These are phyloP conservation scores for Serrognathus titanus DNA, from an alignment of 2,888 invertebrate species.

Conservation along the genomic window DNA sequence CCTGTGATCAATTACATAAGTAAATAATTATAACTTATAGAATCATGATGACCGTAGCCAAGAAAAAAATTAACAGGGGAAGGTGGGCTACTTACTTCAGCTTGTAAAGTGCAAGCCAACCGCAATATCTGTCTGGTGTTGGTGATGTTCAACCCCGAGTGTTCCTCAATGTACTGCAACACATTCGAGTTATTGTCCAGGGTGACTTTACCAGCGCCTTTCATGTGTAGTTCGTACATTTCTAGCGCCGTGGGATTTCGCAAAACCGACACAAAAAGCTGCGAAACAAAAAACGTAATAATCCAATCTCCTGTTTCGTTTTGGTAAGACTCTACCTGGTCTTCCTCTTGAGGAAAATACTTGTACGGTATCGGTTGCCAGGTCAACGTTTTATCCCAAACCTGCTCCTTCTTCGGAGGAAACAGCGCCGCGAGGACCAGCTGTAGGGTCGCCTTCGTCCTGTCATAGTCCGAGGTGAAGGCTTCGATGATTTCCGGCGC, in stretches of 20 bases:
- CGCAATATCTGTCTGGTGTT: conserved; percentile 50
- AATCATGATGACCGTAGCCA: no score
- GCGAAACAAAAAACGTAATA: neutral
- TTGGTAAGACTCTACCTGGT: neutral
- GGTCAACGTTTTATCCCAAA: conserved; percentile 3
- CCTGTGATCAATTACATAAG: conserved; percentile 32
- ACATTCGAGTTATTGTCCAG: conserved; percentile 54
- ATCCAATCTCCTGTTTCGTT: neutral
- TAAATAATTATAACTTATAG: no score
- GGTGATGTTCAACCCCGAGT: conserved; percentile 52
- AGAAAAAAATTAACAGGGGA: neutral
- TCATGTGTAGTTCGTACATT: no score
- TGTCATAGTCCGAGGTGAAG: conserved; percentile 4
- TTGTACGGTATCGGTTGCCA: conserved; percentile 15
- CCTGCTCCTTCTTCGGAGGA: conserved; percentile 6
- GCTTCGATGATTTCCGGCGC: conserved; percentile 5
- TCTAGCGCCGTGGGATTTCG: no score
- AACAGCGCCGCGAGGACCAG: conserved; percentile 13
- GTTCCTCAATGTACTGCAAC: conserved; percentile 55
- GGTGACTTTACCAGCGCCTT: conserved; percentile 34
- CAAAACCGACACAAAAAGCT: neutral
- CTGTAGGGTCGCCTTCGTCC: conserved; percentile 11
- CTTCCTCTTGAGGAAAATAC: conserved; percentile 2
- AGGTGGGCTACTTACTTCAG: neutral
- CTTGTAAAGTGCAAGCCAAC: neutral